A percentile compares a stretch with the other conserved stretches of the same genome.
Conservation (phyloP, 92 coral and sea anemone species). For the Meandrina meandrites region DNA sequence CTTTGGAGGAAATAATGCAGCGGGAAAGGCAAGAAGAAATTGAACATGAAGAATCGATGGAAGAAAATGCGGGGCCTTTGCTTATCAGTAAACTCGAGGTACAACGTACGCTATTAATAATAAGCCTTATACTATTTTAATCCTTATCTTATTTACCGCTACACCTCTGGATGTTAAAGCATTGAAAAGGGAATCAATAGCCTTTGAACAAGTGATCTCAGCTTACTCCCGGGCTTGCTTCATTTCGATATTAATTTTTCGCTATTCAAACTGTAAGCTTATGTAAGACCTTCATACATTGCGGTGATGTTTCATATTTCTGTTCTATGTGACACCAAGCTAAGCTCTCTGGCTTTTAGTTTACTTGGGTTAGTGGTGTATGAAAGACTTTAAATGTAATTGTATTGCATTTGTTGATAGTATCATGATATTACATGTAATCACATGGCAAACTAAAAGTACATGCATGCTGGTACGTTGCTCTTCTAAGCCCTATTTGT, state of each 20-base stretch:
- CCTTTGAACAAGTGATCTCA: neutral
- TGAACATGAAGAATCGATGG: slow-evolving; percentile 60
- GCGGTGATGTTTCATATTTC: too few species aligned
- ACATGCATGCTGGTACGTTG: neutral
- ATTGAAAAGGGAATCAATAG: neutral
- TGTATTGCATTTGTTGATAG: too few species aligned
- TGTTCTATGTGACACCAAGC: neutral
- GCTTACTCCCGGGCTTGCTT: too few species aligned
- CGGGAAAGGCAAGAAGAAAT: slow-evolving; percentile 74
- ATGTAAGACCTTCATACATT: neutral
- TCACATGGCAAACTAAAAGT: neutral
- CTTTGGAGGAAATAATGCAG: slow-evolving; percentile 34
- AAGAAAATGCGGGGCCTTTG: slow-evolving; percentile 76
- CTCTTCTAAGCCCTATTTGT: too few species aligned
- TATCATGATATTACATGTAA: neutral
- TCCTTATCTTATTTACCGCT: neutral
- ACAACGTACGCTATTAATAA: neutral
- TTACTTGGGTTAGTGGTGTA: neutral
- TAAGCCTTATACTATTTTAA: neutral
- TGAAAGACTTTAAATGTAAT: neutral
- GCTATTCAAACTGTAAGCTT: neutral
- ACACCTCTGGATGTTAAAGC: neutral
- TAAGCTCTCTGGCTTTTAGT: neutral
- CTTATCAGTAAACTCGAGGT: slow-evolving; percentile 88
- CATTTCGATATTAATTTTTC: neutral